Conservation (phyloP, 1,140 invertebrate genomes). For the Zaprionus capensis region DNA sequence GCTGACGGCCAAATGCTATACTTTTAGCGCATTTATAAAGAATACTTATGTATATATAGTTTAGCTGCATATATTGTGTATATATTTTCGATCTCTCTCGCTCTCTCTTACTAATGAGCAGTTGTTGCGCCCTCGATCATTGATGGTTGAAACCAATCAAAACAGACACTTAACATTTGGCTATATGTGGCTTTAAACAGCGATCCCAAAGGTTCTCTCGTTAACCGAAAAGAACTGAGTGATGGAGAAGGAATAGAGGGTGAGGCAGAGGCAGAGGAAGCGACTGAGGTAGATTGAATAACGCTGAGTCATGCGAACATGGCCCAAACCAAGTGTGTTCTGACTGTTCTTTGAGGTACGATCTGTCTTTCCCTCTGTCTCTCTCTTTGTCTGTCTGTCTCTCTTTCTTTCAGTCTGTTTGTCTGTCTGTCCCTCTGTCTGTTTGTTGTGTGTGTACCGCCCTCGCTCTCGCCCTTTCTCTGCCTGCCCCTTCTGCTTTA, state of each 20-base stretch:
- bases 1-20: too few relatives aligned
- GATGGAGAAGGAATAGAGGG: constrained; percentile 9
- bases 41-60: background rate
- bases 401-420: background rate
- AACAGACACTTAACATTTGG: constrained; percentile 80
- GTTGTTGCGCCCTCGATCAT: constrained; percentile 42
- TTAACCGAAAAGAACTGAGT: constrained; percentile 48
- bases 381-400: constrained; percentile 2
- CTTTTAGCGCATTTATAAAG: background rate
- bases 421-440: constrained; percentile 1
- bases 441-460: constrained; percentile 38
- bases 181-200: constrained; percentile 5
- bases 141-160: constrained; percentile 70
- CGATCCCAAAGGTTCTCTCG: constrained; percentile 33
- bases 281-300: constrained; percentile 3
- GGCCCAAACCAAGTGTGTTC: constrained; percentile 45
- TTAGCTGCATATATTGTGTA: background rate
- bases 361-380: constrained; percentile 8
- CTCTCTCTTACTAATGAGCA: background rate
- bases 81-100: background rate
- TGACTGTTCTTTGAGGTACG: background rate
- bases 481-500: constrained; percentile 2
- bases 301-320: constrained; percentile 64
- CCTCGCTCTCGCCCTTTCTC: constrained; percentile 25
- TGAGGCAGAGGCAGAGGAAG: background rate